Conservation (phyloP, 2,797 vertebrate genomes). For the Eremophila alpestris region DNA sequence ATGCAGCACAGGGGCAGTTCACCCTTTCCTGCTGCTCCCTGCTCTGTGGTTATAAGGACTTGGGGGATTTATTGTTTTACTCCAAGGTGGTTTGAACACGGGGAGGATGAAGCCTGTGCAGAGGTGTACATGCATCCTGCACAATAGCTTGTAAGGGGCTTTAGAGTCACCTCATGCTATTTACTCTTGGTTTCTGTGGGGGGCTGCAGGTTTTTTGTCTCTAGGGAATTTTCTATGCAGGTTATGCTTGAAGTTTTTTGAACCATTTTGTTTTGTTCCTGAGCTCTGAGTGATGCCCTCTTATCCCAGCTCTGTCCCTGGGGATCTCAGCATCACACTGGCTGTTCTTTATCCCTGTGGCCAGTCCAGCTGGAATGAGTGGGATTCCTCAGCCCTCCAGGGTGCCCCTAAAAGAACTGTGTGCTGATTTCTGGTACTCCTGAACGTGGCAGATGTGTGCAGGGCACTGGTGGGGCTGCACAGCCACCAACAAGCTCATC, state of each 20-base stretch:
- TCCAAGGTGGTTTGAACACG: neutral
- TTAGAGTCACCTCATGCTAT: neutral
- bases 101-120: neutral
- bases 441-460: neutral
- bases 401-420: neutral
- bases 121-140: fast-evolving
- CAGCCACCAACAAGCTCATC: neutral
- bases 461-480: neutral
- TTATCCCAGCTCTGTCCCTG: neutral
- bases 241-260: neutral
- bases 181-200: neutral
- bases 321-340: neutral
- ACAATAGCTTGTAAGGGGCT: neutral
- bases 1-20: neutral
- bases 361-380: neutral
- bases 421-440: neutral
- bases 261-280: neutral
- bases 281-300: neutral
- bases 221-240: neutral
- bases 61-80: neutral
- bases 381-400: neutral
- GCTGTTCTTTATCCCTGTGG: neutral
- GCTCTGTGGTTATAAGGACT: neutral
- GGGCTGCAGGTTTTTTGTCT: neutral
- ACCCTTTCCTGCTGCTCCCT: neutral